phyloP scores from a whole-genome alignment of 1,140 invertebrate species.

The Meloidogyne exigua region DNA sequence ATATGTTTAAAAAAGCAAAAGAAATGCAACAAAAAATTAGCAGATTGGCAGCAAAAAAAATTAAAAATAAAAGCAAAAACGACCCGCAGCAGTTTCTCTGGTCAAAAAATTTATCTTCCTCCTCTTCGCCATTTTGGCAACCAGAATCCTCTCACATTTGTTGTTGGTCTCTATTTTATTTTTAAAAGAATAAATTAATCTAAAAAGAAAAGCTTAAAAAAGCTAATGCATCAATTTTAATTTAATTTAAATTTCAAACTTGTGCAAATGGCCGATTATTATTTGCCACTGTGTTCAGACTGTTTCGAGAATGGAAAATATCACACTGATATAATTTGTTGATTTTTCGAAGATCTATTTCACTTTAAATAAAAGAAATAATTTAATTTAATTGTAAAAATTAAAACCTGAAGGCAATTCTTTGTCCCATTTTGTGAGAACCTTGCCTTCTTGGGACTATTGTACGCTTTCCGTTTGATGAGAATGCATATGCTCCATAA shows the following conservation, averaged over 20 bases:
- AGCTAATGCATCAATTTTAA: slow-evolving; percentile 9
- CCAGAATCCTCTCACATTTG: slow-evolving; percentile 1
- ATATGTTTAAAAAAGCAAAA: not conserved
- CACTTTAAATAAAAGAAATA: slow-evolving; percentile 51
- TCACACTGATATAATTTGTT: slow-evolving; percentile 67
- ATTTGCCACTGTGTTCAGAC: slow-evolving; percentile 1
- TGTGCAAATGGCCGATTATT: not conserved
- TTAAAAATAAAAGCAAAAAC: not conserved
- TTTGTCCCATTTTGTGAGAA: slow-evolving; percentile 66
- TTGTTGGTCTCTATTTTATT: not conserved
- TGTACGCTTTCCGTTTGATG: slow-evolving; percentile 65
- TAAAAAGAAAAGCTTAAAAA: slow-evolving; percentile 11
- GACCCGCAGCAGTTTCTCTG: not conserved
- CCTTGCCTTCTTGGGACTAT: slow-evolving; percentile 67
- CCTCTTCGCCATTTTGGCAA: not conserved
- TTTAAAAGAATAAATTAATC: not conserved
- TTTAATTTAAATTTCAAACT: slow-evolving; percentile 3
- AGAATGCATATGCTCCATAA: slow-evolving; percentile 68
- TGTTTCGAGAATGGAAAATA: not conserved
- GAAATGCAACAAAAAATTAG: not conserved
- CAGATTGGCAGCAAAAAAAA: not conserved
- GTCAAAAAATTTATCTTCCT: slow-evolving; percentile 3
- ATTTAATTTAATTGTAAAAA: slow-evolving; percentile 27
- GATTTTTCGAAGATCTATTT: slow-evolving; percentile 66
- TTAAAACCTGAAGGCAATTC: slow-evolving; percentile 63